phyloP scores from a whole-genome alignment of 2,888 invertebrate genomes.

The Lycophotia porphyrea region DNA sequence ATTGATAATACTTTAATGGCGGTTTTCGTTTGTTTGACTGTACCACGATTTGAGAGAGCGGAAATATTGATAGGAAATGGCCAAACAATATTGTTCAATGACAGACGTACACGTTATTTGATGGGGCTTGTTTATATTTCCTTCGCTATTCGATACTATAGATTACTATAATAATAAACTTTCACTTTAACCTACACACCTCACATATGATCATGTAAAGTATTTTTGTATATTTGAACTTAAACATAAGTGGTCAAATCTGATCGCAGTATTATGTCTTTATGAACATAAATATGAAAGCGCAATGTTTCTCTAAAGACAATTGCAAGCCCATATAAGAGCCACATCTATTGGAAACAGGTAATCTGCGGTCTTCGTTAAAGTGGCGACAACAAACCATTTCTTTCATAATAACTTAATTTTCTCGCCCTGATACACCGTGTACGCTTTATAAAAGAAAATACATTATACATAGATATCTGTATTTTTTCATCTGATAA shows the following conservation, averaged over 20 bases:
- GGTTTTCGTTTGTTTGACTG: slow-evolving; percentile 11
- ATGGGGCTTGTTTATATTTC: slow-evolving; percentile 1
- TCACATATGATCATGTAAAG: background rate
- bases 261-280: background rate
- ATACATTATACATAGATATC: background rate
- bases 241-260: background rate
- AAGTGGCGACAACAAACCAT: slow-evolving; percentile 21
- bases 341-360: slow-evolving; percentile 21
- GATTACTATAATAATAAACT: background rate
- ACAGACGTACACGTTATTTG: slow-evolving; percentile 26
- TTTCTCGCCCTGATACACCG: slow-evolving; percentile 23
- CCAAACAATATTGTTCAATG: slow-evolving; percentile 18
- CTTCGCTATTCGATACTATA: background rate
- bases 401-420: slow-evolving; percentile 39
- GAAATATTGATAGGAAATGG: slow-evolving; percentile 38
- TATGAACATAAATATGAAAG: background rate
- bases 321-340: slow-evolving; percentile 4
- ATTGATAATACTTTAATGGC: background rate
- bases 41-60: slow-evolving; percentile 10
- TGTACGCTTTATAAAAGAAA: slow-evolving; percentile 3
- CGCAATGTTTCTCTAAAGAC: background rate
- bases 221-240: background rate
- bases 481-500: background rate
- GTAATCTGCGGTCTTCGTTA: slow-evolving; percentile 30
- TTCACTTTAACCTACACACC: background rate